Evolutionary conservation across 2,797 vertebrate genomes (phyloP).

Genomic region (Pseudochromis fuscus): DNA sequence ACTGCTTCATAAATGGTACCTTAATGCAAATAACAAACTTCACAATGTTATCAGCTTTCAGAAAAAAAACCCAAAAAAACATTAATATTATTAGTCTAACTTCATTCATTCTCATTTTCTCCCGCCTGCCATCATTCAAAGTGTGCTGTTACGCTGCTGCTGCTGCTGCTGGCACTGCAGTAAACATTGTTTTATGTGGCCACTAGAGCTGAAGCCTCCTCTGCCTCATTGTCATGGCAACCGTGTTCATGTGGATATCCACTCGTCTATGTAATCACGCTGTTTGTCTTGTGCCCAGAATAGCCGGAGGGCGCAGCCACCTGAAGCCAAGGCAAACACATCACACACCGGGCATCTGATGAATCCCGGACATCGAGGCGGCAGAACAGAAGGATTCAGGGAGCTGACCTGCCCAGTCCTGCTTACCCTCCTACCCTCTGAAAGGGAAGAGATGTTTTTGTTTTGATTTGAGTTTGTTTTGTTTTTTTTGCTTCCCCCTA

Average conservation of each 20-base stretch:
- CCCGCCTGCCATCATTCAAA: constrained; percentile 22
- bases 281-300: constrained; percentile 71
- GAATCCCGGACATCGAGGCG: constrained; percentile 28
- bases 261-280: constrained; percentile 61
- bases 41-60: background rate
- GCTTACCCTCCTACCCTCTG: constrained; percentile 2
- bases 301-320: constrained; percentile 64
- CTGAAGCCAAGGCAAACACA: constrained; percentile 58
- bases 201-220: constrained; percentile 50
- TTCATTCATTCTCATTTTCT: constrained; percentile 11
- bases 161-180: constrained; percentile 2
- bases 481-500: constrained; percentile 17
- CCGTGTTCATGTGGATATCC: constrained; percentile 51
- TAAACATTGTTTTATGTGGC: constrained; percentile 40
- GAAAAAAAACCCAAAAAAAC: too few relatives aligned
- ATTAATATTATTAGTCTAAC: too few relatives aligned
- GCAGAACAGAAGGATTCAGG: constrained; percentile 6
- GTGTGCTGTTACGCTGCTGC: background rate
- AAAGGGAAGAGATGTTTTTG: constrained; percentile 7
- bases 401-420: background rate
- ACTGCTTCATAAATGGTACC: background rate
- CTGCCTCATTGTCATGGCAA: constrained; percentile 70
- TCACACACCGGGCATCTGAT: constrained; percentile 42
- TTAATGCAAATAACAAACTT: background rate
- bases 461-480: too few relatives aligned